These are phyloP conservation scores for Etia nguti DNA, from an alignment of 2,113 vertebrate genomes.

Conservation along the genomic window DNA sequence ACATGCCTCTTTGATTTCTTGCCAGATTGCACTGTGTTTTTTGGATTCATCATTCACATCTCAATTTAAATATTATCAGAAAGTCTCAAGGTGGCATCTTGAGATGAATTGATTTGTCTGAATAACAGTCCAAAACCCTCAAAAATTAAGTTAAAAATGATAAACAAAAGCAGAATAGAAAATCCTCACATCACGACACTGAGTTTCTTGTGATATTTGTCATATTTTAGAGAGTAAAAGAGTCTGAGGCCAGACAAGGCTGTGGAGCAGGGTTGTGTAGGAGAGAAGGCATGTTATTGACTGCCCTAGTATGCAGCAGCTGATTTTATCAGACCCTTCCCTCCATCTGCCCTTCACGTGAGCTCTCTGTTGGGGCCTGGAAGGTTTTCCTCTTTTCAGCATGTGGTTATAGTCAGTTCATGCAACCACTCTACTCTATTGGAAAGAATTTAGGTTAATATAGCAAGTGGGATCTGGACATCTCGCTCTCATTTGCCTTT, in stretches of 20 bases:
- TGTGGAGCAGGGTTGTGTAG: constrained; percentile 1
- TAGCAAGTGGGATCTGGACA: constrained; percentile 60
- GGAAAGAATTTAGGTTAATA: constrained; percentile 71
- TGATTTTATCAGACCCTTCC: constrained; percentile 43
- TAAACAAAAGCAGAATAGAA: neutral
- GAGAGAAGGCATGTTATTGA: constrained; percentile 31
- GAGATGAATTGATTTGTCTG: neutral
- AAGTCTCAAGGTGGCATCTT: neutral
- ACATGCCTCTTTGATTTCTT: neutral
- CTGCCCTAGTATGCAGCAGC: constrained; percentile 11
- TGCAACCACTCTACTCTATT: constrained; percentile 40
- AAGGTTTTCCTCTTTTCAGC: constrained; percentile 39
- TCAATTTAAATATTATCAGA: neutral
- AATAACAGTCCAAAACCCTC: neutral
- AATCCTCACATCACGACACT: neutral
- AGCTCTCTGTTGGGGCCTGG: constrained; percentile 30
- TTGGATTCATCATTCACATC: neutral
- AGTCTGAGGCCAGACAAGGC: neutral
- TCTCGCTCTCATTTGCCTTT: constrained; percentile 56
- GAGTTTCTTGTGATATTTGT: neutral
- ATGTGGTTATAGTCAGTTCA: constrained; percentile 56
- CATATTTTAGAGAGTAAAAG: neutral
- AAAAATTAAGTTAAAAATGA: neutral
- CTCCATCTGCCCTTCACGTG: constrained; percentile 53
- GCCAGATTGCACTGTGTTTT: neutral